Evolutionary conservation across 2,797 vertebrate species (phyloP).

Genomic region (Saxicola maurus): DNA sequence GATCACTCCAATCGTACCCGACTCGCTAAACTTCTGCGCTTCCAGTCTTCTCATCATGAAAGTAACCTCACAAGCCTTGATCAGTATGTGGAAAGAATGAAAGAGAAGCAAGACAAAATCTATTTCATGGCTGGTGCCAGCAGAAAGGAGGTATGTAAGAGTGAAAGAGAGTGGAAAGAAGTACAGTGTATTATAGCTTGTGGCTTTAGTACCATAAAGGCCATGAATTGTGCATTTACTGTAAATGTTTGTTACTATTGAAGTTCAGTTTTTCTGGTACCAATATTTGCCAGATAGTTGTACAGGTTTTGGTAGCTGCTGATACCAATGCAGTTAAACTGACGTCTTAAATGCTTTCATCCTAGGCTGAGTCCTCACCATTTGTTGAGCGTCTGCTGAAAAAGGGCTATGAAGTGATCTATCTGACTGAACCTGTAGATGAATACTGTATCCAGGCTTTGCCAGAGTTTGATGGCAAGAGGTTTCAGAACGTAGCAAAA

Average conservation of each 20-base stretch:
- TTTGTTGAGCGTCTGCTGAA: slow-evolving; percentile 95
- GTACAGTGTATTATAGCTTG: accelerated
- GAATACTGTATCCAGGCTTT: slow-evolving; percentile 98
- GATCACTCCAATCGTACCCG: slow-evolving; percentile 98
- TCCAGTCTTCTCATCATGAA: slow-evolving; percentile 91
- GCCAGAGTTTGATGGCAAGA: slow-evolving; percentile 95
- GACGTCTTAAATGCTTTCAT: not conserved
- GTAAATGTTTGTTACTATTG: not conserved
- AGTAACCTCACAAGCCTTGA: slow-evolving; percentile 84
- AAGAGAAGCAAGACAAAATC: slow-evolving; percentile 98
- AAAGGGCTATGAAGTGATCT: slow-evolving; percentile 97
- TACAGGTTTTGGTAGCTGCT: not conserved
- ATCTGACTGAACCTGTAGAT: slow-evolving; percentile 95
- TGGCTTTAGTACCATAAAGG: not conserved
- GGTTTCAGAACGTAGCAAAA: slow-evolving; percentile 97
- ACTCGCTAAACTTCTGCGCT: slow-evolving; percentile 93
- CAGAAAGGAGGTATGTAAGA: slow-evolving; percentile 85
- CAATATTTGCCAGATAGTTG: accelerated
- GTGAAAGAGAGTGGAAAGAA: not conserved
- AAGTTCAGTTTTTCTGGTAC: not conserved
- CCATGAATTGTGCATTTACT: not conserved
- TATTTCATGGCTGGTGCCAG: slow-evolving; percentile 97
- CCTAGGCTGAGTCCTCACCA: slow-evolving; percentile 91
- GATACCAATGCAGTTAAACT: not conserved
- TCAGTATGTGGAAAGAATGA: slow-evolving; percentile 98